Evolutionary conservation across 2,113 vertebrate species (phyloP).

Genomic region (Bufo bufo): DNA sequence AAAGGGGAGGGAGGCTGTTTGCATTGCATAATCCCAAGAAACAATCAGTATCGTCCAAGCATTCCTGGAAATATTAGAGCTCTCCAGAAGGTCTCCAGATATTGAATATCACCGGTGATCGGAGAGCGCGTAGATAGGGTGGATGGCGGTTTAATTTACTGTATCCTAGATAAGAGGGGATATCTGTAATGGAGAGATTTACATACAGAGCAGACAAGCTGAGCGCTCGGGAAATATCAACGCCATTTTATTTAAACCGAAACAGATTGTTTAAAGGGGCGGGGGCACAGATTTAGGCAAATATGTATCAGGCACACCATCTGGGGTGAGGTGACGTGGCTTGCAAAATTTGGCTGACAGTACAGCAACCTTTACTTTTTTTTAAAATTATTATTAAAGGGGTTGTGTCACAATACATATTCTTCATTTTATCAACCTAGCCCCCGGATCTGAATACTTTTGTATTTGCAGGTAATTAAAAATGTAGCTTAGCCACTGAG

Average conservation of each 20-base stretch:
- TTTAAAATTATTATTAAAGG: neutral
- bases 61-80: constrained; percentile 23
- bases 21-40: constrained; percentile 28
- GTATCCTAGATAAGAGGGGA: neutral
- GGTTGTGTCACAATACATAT: too few species aligned
- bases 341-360: neutral
- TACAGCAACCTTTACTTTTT: neutral
- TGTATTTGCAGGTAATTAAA: too few species aligned
- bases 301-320: neutral
- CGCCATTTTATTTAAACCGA: neutral
- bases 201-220: constrained; percentile 1
- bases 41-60: neutral
- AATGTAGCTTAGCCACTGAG: too few species aligned
- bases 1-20: constrained; percentile 3
- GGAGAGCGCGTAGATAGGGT: neutral
- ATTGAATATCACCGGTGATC: constrained; percentile 9
- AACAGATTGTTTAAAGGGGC: neutral
- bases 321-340: neutral
- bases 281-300: neutral
- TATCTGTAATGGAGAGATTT: neutral
- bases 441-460: too few species aligned
- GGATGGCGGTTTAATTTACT: neutral
- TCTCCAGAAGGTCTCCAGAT: neutral
- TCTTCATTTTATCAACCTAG: too few species aligned
- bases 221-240: neutral